phyloP scores from a whole-genome alignment of 2,888 invertebrate species.

The Eupithecia pulchellata region DNA sequence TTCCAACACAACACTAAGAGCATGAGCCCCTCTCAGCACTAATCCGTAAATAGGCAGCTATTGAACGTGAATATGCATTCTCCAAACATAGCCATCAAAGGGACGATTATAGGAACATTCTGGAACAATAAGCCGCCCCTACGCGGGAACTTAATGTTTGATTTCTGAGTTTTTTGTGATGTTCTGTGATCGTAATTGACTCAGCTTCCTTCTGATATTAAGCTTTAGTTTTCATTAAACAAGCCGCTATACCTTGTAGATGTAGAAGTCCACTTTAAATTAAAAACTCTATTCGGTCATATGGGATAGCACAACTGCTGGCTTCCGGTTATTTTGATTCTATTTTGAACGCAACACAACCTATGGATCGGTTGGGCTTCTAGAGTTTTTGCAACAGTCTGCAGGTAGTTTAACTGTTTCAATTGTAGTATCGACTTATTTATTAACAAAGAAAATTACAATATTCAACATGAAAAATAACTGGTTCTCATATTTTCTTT shows the following conservation, averaged over 20 bases:
- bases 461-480: too few relatives aligned
- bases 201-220: constrained; percentile 11
- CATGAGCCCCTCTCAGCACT: constrained; percentile 39
- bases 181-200: constrained; percentile 38
- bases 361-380: background rate
- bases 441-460: too few relatives aligned
- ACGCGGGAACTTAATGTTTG: constrained; percentile 37
- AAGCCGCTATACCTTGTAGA: background rate
- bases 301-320: background rate
- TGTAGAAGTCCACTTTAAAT: background rate
- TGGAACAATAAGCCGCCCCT: constrained; percentile 24
- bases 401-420: background rate
- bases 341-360: background rate
- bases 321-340: background rate
- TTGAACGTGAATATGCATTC: constrained; percentile 46
- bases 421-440: too few relatives aligned
- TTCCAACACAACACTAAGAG: constrained; percentile 47
- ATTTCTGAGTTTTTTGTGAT: constrained; percentile 37
- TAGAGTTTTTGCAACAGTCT: background rate
- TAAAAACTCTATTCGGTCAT: background rate
- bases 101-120: constrained; percentile 42
- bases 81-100: constrained; percentile 44
- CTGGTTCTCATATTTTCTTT: background rate
- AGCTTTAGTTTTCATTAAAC: constrained; percentile 6
- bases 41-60: constrained; percentile 41